These are phyloP conservation scores for Tetraodon nigroviridis DNA, from an alignment of 2,113 vertebrate genomes.

Conservation along the genomic window DNA sequence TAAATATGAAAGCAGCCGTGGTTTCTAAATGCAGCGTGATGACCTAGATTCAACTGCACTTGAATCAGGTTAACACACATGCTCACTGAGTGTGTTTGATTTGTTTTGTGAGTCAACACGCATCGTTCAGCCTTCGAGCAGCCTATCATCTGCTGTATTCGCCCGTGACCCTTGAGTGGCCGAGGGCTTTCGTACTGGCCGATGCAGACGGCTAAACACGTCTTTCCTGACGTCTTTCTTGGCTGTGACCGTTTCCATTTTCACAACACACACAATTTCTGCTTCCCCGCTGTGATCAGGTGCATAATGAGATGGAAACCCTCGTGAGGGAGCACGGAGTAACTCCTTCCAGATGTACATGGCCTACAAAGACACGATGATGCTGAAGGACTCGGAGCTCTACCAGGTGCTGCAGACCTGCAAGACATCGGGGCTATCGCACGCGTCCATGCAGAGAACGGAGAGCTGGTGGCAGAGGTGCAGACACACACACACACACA, in stretches of 20 bases:
- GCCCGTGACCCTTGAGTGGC: too few species aligned
- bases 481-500: background rate
- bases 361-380: conserved; percentile 95
- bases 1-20: conserved; percentile 10
- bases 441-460: conserved; percentile 92
- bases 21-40: conserved; percentile 38
- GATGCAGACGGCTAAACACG: too few species aligned
- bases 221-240: background rate
- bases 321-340: conserved; percentile 93
- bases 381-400: conserved; percentile 93
- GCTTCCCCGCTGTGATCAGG: conserved; percentile 67
- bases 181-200: background rate
- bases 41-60: conserved; percentile 51
- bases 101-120: conserved; percentile 50
- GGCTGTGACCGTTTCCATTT: background rate
- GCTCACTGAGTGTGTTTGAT: conserved; percentile 55
- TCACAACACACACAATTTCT: background rate
- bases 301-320: conserved; percentile 89
- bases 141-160: conserved; percentile 3
- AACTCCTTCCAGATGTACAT: conserved; percentile 99
- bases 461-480: conserved; percentile 95
- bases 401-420: conserved; percentile 90
- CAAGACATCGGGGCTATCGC: conserved; percentile 90
- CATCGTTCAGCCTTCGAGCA: conserved; percentile 13
- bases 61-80: conserved; percentile 52